These are phyloP conservation scores for Drosophila antonietae DNA, from an alignment of 2,888 invertebrate species.

Conservation along the genomic window DNA sequence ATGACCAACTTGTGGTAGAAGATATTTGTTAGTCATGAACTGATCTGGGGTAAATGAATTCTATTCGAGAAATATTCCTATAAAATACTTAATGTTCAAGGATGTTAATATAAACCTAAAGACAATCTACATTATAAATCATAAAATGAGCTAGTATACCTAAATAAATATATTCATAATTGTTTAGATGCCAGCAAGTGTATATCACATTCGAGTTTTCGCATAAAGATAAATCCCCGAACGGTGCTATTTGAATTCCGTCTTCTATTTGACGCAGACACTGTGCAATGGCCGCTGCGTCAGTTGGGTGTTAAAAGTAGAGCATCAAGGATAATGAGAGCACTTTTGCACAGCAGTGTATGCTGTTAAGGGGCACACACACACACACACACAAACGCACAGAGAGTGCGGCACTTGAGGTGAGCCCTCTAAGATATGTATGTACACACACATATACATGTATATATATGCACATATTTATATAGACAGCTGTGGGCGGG, in stretches of 20 bases:
- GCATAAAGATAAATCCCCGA: too few species aligned
- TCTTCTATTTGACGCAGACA: slow-evolving; percentile 34
- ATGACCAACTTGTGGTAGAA: neutral
- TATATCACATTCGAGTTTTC: neutral
- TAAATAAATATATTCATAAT: neutral
- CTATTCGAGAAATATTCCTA: neutral
- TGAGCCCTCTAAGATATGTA: slow-evolving; percentile 49
- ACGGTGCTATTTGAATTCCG: slow-evolving; percentile 7
- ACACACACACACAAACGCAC: neutral
- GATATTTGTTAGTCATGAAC: neutral
- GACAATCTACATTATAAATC: neutral
- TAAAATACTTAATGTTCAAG: too few species aligned
- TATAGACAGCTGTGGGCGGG: slow-evolving; percentile 50
- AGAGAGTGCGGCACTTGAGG: slow-evolving; percentile 46
- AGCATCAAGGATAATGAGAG: slow-evolving; percentile 75
- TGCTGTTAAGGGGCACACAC: slow-evolving; percentile 24
- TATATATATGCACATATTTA: slow-evolving; percentile 11
- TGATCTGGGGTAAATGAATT: too few species aligned
- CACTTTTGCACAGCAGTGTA: slow-evolving; percentile 60
- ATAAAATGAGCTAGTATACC: neutral
- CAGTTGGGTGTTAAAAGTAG: slow-evolving; percentile 66
- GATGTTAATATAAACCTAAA: too few species aligned
- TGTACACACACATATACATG: slow-evolving; percentile 3
- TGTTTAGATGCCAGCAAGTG: neutral
- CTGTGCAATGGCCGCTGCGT: slow-evolving; percentile 34